A percentile compares a stretch with the other conserved stretches of the same genome.
Conservation (phyloP, 2,797 vertebrate species). For the Rhynchotus rufescens region DNA sequence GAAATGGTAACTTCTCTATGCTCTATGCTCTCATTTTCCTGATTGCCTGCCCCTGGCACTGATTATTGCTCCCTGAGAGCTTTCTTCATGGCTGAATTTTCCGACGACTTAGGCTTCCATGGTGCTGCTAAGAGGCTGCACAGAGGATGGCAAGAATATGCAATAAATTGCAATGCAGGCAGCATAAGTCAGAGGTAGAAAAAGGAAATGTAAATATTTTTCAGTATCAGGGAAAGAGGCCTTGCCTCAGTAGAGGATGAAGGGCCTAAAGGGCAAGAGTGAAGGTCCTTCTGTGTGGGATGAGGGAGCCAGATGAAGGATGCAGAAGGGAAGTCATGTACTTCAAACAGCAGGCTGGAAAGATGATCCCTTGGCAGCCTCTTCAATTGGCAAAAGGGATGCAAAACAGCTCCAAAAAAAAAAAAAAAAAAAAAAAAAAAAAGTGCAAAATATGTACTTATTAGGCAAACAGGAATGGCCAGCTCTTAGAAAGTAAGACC, state of each 20-base stretch:
- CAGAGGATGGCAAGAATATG: not conserved
- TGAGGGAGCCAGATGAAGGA: not conserved
- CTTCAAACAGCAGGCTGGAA: not conserved
- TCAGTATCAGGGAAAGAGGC: not conserved
- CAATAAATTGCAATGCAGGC: not conserved
- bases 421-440: not conserved
- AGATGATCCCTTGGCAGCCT: not conserved
- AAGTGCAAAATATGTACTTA: not conserved
- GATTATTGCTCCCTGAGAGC: conserved; percentile 6
- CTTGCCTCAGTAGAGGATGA: not conserved
- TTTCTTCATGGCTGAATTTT: not conserved
- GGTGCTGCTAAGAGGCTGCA: not conserved
- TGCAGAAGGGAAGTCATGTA: not conserved
- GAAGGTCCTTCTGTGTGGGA: not conserved
- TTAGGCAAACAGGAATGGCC: not conserved
- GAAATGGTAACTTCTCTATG: not conserved
- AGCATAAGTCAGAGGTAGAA: not conserved
- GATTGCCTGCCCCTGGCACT: not conserved
- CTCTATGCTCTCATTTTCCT: not conserved
- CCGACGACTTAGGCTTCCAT: not conserved
- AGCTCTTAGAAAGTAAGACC: not conserved
- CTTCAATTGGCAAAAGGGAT: not conserved
- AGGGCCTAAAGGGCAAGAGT: not conserved
- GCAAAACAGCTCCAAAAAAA: not conserved
- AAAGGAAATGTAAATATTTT: not conserved